Evolutionary conservation across 1,140 invertebrate genomes (phyloP).

Genomic region (Drosophila saltans): DNA sequence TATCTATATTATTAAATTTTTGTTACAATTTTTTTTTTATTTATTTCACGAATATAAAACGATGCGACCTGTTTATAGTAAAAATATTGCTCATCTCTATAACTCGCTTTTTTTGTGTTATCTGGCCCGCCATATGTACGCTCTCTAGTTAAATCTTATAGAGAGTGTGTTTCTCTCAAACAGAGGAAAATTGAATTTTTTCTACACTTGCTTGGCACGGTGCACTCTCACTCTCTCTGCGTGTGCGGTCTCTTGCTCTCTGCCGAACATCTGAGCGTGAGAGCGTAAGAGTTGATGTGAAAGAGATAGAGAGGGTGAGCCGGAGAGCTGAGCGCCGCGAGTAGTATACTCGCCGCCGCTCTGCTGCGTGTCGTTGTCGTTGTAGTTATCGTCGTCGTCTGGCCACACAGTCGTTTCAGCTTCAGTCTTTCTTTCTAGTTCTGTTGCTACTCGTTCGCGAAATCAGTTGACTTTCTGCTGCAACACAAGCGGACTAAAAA

Average conservation of each 20-base stretch:
- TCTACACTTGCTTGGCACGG: slow-evolving; percentile 18
- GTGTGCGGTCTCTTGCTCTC: slow-evolving; percentile 27
- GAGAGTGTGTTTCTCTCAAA: slow-evolving; percentile 9
- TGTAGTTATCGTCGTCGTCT: slow-evolving; percentile 41
- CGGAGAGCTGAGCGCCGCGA: slow-evolving; percentile 14
- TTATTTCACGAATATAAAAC: background rate
- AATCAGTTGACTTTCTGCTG: slow-evolving; percentile 78
- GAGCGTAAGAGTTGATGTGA: background rate
- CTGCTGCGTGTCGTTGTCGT: slow-evolving; percentile 23
- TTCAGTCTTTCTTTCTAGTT: slow-evolving; percentile 74
- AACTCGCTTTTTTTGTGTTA: slow-evolving; percentile 30
- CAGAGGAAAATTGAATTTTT: slow-evolving; percentile 6
- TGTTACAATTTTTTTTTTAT: no score
- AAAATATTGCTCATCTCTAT: slow-evolving; percentile 35
- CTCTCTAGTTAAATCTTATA: slow-evolving; percentile 28
- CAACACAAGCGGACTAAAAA: slow-evolving; percentile 81
- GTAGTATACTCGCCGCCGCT: slow-evolving; percentile 44
- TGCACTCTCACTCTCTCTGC: slow-evolving; percentile 5
- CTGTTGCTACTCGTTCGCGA: slow-evolving; percentile 79
- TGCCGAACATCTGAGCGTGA: background rate
- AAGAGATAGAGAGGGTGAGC: slow-evolving; percentile 3
- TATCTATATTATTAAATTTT: no score
- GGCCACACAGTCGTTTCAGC: slow-evolving; percentile 56
- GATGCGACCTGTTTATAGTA: background rate
- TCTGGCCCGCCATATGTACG: slow-evolving; percentile 49